Evolutionary conservation across 2,888 invertebrate species (phyloP).

Genomic region (Chironomus riparius): DNA sequence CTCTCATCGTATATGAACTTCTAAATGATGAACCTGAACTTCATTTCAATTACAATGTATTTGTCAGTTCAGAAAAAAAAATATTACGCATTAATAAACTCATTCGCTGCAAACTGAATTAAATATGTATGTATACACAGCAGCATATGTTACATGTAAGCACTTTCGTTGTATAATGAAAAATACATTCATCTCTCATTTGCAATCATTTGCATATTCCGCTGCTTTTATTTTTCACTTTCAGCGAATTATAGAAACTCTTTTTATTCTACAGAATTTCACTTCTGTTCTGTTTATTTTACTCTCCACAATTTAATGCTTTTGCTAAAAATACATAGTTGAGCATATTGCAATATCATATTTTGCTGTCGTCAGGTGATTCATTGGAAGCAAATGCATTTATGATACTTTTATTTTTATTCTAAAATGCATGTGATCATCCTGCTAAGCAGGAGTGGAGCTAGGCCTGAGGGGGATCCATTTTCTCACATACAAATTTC

Average conservation of each 20-base stretch:
- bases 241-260: not conserved
- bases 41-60: no score
- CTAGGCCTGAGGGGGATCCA: no score
- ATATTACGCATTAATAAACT: not conserved
- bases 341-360: not conserved
- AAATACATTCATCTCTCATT: not conserved
- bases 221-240: not conserved
- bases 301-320: not conserved
- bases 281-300: not conserved
- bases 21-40: no score
- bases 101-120: not conserved
- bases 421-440: no score
- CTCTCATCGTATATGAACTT: not conserved
- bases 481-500: no score
- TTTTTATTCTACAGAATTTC: not conserved
- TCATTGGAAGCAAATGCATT: not conserved
- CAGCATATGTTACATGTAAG: not conserved
- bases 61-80: not conserved
- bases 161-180: not conserved
- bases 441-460: no score
- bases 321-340: no score
- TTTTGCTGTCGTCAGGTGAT: not conserved
- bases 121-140: not conserved
- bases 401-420: no score
- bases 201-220: not conserved